Conservation (phyloP, 2,797 vertebrate species). For the Pachyuromys duprasi region DNA sequence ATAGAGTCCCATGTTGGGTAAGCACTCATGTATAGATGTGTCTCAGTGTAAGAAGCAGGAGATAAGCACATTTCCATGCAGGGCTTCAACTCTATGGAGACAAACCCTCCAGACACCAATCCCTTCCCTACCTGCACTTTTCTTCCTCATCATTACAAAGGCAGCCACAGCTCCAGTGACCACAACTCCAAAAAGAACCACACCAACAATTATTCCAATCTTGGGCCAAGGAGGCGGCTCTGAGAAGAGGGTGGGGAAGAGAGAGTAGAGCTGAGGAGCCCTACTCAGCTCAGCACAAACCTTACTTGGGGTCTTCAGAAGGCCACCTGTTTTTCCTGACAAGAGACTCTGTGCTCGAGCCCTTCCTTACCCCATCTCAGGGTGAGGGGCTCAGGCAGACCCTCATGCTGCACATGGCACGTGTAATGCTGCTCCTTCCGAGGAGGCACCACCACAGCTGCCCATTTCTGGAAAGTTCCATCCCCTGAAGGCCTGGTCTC, state of each 20-base stretch:
- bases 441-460: not conserved
- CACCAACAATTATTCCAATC: fast-evolving
- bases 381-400: not conserved
- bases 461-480: constrained; percentile 58
- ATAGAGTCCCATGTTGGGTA: not conserved
- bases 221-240: fast-evolving
- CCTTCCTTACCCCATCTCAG: constrained; percentile 14
- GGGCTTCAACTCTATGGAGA: too few relatives aligned
- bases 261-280: too few relatives aligned
- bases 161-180: not conserved
- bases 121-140: not conserved
- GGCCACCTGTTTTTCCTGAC: not conserved
- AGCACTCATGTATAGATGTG: not conserved
- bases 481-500: not conserved
- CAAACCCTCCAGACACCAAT: not conserved
- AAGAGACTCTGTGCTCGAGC: not conserved
- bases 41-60: not conserved
- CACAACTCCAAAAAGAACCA: not conserved
- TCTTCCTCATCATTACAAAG: not conserved
- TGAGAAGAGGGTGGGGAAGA: not conserved
- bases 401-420: not conserved
- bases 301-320: not conserved
- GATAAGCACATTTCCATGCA: not conserved
- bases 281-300: not conserved
- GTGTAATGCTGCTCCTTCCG: not conserved